These are phyloP conservation scores for Apaloderma vittatum DNA, from an alignment of 2,113 vertebrate species.

Conservation along the genomic window DNA sequence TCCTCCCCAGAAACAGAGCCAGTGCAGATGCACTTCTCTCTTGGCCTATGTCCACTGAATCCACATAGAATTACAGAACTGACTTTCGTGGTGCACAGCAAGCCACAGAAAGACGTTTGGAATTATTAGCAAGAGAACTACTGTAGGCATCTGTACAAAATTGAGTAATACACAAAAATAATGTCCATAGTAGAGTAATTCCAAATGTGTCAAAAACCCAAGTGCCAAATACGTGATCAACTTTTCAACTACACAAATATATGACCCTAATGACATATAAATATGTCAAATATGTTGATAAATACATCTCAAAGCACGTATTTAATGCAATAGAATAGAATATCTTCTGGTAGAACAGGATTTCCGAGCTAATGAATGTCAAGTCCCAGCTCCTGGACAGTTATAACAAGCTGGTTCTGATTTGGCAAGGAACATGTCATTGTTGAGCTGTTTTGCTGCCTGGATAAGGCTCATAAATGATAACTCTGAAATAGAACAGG, in stretches of 20 bases:
- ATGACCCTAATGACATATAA: not conserved
- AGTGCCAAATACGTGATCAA: not conserved
- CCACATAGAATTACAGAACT: not conserved
- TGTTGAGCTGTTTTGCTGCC: not conserved
- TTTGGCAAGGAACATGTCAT: not conserved
- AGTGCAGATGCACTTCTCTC: not conserved
- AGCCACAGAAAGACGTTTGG: not conserved
- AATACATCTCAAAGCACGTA: not conserved
- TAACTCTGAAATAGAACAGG: not conserved
- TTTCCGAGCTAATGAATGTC: not conserved
- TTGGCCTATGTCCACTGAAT: not conserved
- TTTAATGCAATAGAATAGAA: not conserved
- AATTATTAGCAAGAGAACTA: not conserved
- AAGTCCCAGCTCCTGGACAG: not conserved
- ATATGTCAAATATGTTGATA: not conserved
- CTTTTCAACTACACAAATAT: not conserved
- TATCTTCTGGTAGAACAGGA: not conserved
- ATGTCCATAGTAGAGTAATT: not conserved
- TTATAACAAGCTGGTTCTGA: not conserved
- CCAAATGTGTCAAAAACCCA: not conserved
- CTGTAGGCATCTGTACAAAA: rapidly evolving
- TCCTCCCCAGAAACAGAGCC: not conserved
- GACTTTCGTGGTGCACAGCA: not conserved
- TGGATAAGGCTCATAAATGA: not conserved
- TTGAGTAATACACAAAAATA: not conserved